These are phyloP conservation scores for Anguilla japonica DNA, from an alignment of 2,113 vertebrate genomes.

Conservation along the genomic window DNA sequence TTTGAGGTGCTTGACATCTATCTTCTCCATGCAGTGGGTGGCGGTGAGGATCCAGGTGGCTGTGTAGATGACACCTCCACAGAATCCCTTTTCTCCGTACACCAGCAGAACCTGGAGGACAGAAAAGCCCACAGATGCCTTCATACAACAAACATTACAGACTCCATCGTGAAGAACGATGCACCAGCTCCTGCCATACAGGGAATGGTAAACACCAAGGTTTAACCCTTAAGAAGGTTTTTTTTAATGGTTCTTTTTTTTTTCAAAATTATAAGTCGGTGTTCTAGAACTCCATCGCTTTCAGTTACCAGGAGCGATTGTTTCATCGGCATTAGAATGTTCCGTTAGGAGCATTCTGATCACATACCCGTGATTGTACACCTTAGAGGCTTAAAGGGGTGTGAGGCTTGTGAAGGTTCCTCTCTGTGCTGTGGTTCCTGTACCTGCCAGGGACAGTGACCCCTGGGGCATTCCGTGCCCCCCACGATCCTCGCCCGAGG, in stretches of 20 bases:
- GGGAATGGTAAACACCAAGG: not conserved
- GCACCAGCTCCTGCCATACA: not conserved
- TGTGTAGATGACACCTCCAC: conserved; percentile 81
- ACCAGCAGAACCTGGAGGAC: conserved; percentile 73
- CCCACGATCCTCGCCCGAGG: conserved; percentile 80
- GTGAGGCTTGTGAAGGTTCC: not conserved
- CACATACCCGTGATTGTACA: too few relatives aligned
- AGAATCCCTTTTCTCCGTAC: conserved; percentile 60
- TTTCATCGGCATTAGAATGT: too few relatives aligned
- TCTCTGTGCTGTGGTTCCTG: not conserved
- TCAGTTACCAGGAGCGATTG: too few relatives aligned
- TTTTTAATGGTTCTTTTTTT: too few relatives aligned
- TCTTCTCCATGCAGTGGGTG: conserved; percentile 82
- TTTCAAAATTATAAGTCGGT: too few relatives aligned
- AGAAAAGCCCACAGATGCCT: not conserved
- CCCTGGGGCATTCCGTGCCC: conserved; percentile 79
- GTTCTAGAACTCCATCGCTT: too few relatives aligned
- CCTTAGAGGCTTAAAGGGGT: too few relatives aligned
- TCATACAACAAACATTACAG: not conserved
- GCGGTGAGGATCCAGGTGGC: conserved; percentile 86
- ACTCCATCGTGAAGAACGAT: too few relatives aligned
- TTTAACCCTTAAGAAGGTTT: too few relatives aligned
- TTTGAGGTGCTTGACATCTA: conserved; percentile 43
- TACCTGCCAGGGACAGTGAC: conserved; percentile 97
- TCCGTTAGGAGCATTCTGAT: too few relatives aligned